Evolutionary conservation across 2,888 invertebrate genomes (phyloP).

Genomic region (Pegoplata infirma): DNA sequence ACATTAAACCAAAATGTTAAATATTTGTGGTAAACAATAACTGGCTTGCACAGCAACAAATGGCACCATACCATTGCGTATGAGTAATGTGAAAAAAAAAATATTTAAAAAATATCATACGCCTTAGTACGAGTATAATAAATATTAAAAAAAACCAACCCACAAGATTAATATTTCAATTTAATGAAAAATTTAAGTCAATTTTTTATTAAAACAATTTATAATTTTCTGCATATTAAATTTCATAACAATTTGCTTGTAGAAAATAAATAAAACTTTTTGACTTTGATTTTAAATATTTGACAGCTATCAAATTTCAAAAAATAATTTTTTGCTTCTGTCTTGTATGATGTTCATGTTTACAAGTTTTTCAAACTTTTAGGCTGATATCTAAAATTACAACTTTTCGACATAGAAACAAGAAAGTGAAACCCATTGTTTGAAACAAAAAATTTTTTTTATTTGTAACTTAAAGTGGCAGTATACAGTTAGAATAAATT

Average conservation of each 20-base stretch:
- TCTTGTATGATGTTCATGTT: background rate
- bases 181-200: background rate
- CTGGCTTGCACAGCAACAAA: background rate
- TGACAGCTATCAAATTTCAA: slow-evolving; percentile 7
- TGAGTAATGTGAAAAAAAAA: slow-evolving; percentile 6
- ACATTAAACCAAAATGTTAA: background rate
- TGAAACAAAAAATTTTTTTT: slow-evolving; percentile 23
- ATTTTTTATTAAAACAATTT: background rate
- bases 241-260: background rate
- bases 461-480: slow-evolving; percentile 12
- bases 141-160: background rate
- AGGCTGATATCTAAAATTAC: slow-evolving; percentile 29
- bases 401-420: background rate
- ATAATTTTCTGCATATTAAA: background rate
- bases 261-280: background rate
- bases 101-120: slow-evolving; percentile 16
- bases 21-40: slow-evolving; percentile 25
- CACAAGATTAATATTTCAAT: background rate
- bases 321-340: background rate
- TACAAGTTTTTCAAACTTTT: background rate
- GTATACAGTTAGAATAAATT: slow-evolving; percentile 3
- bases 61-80: background rate
- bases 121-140: background rate
- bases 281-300: background rate
- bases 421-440: slow-evolving; percentile 14